Evolutionary conservation across 2,888 invertebrate genomes (phyloP).

Genomic region (Beris chalybata): DNA sequence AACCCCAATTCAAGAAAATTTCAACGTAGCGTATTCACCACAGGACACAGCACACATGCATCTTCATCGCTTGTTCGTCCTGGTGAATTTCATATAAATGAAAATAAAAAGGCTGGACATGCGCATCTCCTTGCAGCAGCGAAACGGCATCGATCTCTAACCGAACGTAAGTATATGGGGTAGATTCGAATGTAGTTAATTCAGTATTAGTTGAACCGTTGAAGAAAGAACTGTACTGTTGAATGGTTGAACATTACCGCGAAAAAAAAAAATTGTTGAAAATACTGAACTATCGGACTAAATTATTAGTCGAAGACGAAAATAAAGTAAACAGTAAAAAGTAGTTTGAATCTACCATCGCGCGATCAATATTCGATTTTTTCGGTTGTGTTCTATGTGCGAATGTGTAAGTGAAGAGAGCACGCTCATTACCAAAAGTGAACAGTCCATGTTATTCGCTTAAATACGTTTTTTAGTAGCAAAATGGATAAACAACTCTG

Average conservation of each 20-base stretch:
- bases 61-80: neutral
- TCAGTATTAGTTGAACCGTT: constrained; percentile 36
- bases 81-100: constrained; percentile 8
- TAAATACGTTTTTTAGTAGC: constrained; percentile 2
- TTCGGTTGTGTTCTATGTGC: constrained; percentile 11
- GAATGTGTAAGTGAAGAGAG: constrained; percentile 24
- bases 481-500: constrained; percentile 38
- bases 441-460: constrained; percentile 15
- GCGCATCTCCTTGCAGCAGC: constrained; percentile 9
- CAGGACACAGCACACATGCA: no score
- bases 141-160: constrained; percentile 25
- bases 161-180: constrained; percentile 38
- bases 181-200: constrained; percentile 34
- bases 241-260: no score
- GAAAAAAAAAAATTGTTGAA: no score
- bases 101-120: constrained; percentile 4
- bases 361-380: neutral
- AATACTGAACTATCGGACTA: no score
- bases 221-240: constrained; percentile 25
- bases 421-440: constrained; percentile 16
- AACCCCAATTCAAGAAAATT: no score
- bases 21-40: no score
- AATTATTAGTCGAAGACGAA: no score
- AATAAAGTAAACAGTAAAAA: no score
- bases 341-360: no score